Evolutionary conservation across 2,888 invertebrate species (phyloP), one percentile per base, ranked within the genome.

Genomic region (Rugalucina vietnamica): DNA sequence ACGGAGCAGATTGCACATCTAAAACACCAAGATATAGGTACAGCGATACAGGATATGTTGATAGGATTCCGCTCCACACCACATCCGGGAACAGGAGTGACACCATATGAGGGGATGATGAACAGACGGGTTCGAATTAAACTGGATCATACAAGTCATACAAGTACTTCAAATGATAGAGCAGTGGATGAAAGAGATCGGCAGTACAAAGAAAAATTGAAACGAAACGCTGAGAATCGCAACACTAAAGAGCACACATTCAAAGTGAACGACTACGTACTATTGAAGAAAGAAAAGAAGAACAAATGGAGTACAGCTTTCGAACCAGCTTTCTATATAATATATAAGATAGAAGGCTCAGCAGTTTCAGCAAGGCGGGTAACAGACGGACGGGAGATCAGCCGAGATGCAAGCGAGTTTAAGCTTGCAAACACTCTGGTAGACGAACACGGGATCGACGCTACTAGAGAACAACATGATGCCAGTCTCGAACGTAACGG

Each of bases 21-120:
- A 37, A 24, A 70, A 70, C n/a, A 39, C n/a, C 32, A 39, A 29
- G 36, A 34, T 5, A 29, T 24, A 70, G 3, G n/a, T 21, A n/a
- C 27, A 37, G 70, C 36, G n/a, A 36, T 70, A 36, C 37, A 70
- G n/a, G 70, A 70, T 12, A 10, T 70, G 24, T 39, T 70, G 21
- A 36, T 12, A 5, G 70, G 70, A 34, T 70, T 36, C 36, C 37
- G 37, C 3, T 70, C 37, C 10, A 70, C 70, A n/a, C 70, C 70
- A 27, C 70, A 36, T 36, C 70, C 70, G 27, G 70, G 36, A 4
- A 70, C 70, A 12, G 70, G 70, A 18, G 36, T 70, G 4, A n/a
- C 70, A 39, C 70, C 70, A 36, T 70, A 39, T 36, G 69, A 69
- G 14, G 69, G 29, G 3, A 69, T 69, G 69, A 69, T 69, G 12